A percentile compares a stretch with the other conserved stretches of the same genome.
These are phyloP conservation scores for Capra hircus DNA, from an alignment of 2,113 vertebrate species.

Conservation along the genomic window DNA sequence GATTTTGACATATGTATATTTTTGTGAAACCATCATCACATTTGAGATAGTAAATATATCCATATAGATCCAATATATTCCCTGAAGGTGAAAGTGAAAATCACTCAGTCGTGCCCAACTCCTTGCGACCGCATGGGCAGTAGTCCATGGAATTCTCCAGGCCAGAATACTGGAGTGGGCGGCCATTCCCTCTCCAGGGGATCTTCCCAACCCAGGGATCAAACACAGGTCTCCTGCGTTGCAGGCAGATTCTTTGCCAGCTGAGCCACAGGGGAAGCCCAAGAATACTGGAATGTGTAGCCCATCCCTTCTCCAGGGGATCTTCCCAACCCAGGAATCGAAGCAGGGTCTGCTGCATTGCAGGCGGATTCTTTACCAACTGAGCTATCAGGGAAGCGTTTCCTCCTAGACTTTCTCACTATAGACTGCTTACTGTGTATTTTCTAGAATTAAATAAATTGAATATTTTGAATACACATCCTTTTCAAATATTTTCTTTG, in stretches of 20 bases:
- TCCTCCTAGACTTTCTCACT: neutral
- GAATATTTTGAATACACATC: neutral
- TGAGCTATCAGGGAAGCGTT: neutral
- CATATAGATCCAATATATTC: neutral
- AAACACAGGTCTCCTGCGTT: neutral
- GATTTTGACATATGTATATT: neutral
- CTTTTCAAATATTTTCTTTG: neutral
- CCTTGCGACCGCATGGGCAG: fast-evolving
- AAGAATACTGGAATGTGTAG: neutral
- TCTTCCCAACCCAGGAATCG: neutral
- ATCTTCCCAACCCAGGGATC: neutral
- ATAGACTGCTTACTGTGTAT: neutral
- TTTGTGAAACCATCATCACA: neutral
- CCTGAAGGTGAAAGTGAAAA: neutral
- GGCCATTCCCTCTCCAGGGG: neutral
- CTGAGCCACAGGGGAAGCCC: neutral
- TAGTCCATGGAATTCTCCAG: neutral
- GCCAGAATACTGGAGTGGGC: neutral
- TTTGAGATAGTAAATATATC: neutral
- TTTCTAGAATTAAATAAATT: neutral
- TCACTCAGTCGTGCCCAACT: fast-evolving
- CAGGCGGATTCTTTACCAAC: neutral
- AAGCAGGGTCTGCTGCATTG: neutral
- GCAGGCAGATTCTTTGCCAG: neutral
- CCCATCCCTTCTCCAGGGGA: neutral